Percentiles rank a stretch among this genome's conserved stretches.
phyloP scores from a whole-genome alignment of 2,113 vertebrate species.

The Scomber colias region DNA sequence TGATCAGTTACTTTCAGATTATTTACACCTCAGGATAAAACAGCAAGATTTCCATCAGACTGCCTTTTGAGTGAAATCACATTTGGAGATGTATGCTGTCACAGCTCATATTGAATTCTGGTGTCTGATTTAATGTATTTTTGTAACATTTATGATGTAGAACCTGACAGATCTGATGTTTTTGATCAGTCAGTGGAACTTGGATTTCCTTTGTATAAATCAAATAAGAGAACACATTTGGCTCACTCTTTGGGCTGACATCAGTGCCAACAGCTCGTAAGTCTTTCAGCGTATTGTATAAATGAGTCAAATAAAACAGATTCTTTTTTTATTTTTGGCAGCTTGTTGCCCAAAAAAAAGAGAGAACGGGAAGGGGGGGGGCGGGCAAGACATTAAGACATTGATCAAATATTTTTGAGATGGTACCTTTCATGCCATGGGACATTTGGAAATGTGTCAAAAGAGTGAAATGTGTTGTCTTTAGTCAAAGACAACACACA shows the following conservation, averaged over 20 bases:
- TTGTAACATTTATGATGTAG: constrained; percentile 35
- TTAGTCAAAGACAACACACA: constrained; percentile 13
- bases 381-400: constrained; percentile 20
- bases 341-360: constrained; percentile 19
- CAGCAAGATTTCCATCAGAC: constrained; percentile 1
- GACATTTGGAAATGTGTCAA: constrained; percentile 1
- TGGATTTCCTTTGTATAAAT: constrained; percentile 33
- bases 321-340: constrained; percentile 14
- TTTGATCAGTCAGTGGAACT: constrained; percentile 21
- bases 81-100: neutral
- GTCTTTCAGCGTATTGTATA: constrained; percentile 41
- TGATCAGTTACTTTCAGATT: constrained; percentile 10
- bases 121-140: constrained; percentile 38
- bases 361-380: neutral
- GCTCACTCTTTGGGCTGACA: constrained; percentile 38
- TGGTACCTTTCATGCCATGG: neutral
- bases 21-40: neutral
- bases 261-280: constrained; percentile 47
- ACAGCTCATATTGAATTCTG: constrained; percentile 5
- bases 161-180: constrained; percentile 41
- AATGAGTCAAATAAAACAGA: neutral
- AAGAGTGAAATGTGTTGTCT: neutral
- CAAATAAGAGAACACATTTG: constrained; percentile 31
- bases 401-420: constrained; percentile 10
- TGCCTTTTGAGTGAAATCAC: constrained; percentile 27